Conservation (phyloP, 2,113 vertebrate genomes). For the Tupaia chinensis region DNA sequence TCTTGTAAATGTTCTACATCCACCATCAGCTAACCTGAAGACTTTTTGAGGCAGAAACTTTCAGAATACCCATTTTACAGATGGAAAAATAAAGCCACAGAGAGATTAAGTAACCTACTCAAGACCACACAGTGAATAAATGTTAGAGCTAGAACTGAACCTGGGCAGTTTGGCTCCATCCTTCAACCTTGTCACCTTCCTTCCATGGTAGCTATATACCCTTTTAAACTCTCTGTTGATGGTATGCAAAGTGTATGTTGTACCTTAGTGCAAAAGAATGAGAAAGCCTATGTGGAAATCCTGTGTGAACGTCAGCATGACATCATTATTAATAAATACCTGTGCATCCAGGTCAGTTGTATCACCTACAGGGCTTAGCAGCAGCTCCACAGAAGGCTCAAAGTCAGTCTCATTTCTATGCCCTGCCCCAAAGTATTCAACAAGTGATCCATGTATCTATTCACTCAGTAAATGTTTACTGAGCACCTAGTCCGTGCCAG, state of each 20-base stretch:
- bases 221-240: not conserved
- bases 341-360: slow-evolving; percentile 34
- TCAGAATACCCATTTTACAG: not conserved
- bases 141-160: slow-evolving; percentile 5
- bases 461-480: not conserved
- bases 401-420: slow-evolving; percentile 3
- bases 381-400: not conserved
- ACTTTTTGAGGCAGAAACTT: not conserved
- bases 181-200: not conserved
- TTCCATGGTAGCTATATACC: not conserved
- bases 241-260: slow-evolving; percentile 1
- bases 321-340: not conserved
- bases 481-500: not conserved
- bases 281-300: slow-evolving; percentile 44
- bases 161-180: not conserved
- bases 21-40: not conserved
- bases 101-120: not conserved
- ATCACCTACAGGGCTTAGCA: not conserved
- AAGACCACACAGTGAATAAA: not conserved
- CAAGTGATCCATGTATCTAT: not conserved
- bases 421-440: not conserved
- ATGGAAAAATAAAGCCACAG: not conserved
- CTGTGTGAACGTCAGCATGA: not conserved
- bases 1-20: not conserved
- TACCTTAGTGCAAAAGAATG: not conserved